phyloP scores from a whole-genome alignment of 1,140 invertebrate genomes.

The Lerema accius region DNA sequence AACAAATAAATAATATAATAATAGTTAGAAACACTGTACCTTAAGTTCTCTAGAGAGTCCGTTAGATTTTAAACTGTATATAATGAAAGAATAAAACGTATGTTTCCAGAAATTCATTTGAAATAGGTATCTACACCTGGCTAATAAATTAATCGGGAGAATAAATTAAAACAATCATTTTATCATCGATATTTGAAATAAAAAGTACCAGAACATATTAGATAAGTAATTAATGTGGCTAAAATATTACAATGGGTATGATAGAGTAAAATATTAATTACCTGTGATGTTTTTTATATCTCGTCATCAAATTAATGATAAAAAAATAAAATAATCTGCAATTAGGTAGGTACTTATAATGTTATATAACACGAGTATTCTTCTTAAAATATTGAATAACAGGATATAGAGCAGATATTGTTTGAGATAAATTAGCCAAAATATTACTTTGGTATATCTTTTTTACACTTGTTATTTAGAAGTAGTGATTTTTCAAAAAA shows the following conservation, averaged over 20 bases:
- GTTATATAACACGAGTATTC: constrained; percentile 11
- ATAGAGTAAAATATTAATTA: neutral
- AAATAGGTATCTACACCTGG: no score
- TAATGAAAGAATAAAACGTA: no score
- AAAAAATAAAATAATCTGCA: neutral
- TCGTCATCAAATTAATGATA: neutral
- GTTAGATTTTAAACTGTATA: no score
- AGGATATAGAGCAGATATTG: constrained; percentile 8
- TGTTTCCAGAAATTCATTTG: no score
- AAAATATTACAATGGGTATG: neutral
- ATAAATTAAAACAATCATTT: no score
- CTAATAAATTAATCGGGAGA: no score
- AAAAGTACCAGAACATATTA: no score
- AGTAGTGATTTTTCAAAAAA: constrained; percentile 7
- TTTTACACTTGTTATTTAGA: constrained; percentile 18
- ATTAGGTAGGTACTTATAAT: constrained; percentile 1
- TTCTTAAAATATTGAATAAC: constrained; percentile 12
- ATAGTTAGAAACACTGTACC: no score
- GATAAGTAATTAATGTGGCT: neutral
- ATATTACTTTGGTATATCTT: constrained; percentile 25
- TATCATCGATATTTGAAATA: no score
- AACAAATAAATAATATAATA: no score
- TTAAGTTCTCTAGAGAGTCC: no score
- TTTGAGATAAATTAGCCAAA: constrained; percentile 18
- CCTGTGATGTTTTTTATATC: neutral